Evolutionary conservation across 2,888 invertebrate genomes (phyloP).

Genomic region (Chesias legatella): DNA sequence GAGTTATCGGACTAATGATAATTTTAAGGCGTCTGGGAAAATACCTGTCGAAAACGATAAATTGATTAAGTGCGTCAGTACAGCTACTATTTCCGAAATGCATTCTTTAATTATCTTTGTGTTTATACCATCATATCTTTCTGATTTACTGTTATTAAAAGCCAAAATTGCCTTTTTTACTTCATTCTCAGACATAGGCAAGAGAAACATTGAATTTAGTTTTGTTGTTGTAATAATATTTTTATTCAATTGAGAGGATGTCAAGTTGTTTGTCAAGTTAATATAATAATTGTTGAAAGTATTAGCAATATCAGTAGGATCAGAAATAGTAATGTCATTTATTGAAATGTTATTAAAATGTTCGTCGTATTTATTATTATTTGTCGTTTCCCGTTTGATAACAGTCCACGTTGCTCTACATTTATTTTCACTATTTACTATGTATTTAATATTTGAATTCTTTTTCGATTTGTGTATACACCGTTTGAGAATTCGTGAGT

Average conservation of each 20-base stretch:
- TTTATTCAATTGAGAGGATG: background rate
- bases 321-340: too few relatives aligned
- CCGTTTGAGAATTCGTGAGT: too few relatives aligned
- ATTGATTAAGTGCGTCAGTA: background rate
- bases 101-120: background rate
- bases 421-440: too few relatives aligned
- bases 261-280: background rate
- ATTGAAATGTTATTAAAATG: too few relatives aligned
- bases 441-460: too few relatives aligned
- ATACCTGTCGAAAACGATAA: background rate
- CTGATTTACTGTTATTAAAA: background rate
- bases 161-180: background rate
- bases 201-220: background rate
- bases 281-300: background rate
- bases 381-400: too few relatives aligned
- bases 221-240: too few relatives aligned
- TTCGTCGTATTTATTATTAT: too few relatives aligned
- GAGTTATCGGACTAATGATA: background rate
- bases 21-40: background rate
- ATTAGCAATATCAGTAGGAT: too few relatives aligned
- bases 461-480: too few relatives aligned
- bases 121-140: background rate
- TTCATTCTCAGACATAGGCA: conserved; percentile 1
- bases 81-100: background rate
- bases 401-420: too few relatives aligned